phyloP scores from a whole-genome alignment of 53 echinoderm and acorn worm species.

The Paelopatides confundens region DNA sequence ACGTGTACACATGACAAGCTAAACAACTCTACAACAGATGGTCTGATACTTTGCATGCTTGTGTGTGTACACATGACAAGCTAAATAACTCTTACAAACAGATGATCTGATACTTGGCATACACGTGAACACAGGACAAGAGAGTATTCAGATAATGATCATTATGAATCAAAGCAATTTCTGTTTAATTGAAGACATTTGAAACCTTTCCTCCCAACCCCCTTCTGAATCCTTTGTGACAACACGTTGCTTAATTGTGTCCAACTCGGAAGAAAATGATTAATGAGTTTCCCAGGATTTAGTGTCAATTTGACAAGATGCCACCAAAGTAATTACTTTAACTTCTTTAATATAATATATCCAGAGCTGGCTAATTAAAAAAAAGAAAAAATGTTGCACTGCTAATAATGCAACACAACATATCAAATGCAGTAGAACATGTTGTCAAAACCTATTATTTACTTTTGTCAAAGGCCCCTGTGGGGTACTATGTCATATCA shows the following conservation, averaged over 20 bases:
- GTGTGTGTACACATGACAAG: no score
- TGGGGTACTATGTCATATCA: conserved; percentile 13
- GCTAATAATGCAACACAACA: background rate
- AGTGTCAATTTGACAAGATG: background rate
- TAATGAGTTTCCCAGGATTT: background rate
- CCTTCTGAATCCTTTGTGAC: background rate
- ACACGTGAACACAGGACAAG: background rate
- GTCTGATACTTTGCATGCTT: no score
- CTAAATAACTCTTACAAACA: no score
- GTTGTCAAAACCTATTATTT: conserved; percentile 8
- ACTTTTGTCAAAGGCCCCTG: background rate
- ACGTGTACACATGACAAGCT: no score
- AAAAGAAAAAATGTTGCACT: background rate
- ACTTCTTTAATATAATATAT: background rate
- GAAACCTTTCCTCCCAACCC: background rate
- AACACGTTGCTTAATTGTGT: background rate
- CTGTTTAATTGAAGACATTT: conserved; percentile 21
- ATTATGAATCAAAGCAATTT: conserved; percentile 11
- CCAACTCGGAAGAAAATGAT: background rate
- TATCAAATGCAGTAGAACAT: background rate
- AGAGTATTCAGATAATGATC: background rate
- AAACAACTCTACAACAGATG: no score
- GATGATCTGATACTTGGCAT: background rate
- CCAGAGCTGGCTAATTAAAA: background rate
- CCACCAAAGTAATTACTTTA: background rate